These are phyloP conservation scores for Aphyosemion australe DNA, from an alignment of 2,113 vertebrate genomes.

Conservation along the genomic window DNA sequence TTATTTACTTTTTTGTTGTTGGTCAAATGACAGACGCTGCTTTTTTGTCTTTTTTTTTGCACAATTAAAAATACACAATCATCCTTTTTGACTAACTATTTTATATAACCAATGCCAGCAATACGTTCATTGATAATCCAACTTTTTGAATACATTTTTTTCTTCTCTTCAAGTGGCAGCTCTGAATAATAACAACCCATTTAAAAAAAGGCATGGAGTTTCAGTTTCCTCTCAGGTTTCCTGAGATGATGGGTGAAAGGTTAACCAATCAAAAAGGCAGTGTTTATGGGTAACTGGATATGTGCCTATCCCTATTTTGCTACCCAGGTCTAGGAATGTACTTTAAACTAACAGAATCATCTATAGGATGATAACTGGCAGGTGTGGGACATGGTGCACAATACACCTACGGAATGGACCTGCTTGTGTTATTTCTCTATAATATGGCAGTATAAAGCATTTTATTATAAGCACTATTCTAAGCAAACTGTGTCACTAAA, in stretches of 20 bases:
- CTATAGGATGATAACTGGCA: slow-evolving; percentile 69
- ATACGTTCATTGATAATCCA: slow-evolving; percentile 17
- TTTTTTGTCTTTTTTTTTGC: slow-evolving; percentile 26
- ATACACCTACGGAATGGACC: slow-evolving; percentile 78
- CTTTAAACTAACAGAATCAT: slow-evolving; percentile 71
- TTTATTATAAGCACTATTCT: slow-evolving; percentile 76
- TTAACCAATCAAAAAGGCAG: slow-evolving; percentile 76
- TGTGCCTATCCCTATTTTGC: slow-evolving; percentile 68
- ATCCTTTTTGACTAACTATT: slow-evolving; percentile 27
- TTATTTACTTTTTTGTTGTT: slow-evolving; percentile 13
- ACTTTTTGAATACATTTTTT: too few species aligned
- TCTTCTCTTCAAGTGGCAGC: slow-evolving; percentile 29
- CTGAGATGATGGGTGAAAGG: slow-evolving; percentile 72
- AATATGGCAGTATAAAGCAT: slow-evolving; percentile 81
- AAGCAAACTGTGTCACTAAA: slow-evolving; percentile 76
- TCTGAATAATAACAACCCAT: slow-evolving; percentile 69
- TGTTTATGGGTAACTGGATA: slow-evolving; percentile 72
- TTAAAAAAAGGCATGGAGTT: slow-evolving; percentile 75
- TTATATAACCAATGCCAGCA: slow-evolving; percentile 17
- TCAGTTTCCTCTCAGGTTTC: slow-evolving; percentile 77
- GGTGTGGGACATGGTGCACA: slow-evolving; percentile 73
- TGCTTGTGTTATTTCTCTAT: slow-evolving; percentile 79
- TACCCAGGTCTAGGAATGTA: slow-evolving; percentile 80
- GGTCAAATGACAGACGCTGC: slow-evolving; percentile 38
- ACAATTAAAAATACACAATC: slow-evolving; percentile 35